Evolutionary conservation across 2,888 invertebrate genomes (phyloP), one percentile per base, ranked within the genome.

Genomic region (Brachyptera putata): DNA sequence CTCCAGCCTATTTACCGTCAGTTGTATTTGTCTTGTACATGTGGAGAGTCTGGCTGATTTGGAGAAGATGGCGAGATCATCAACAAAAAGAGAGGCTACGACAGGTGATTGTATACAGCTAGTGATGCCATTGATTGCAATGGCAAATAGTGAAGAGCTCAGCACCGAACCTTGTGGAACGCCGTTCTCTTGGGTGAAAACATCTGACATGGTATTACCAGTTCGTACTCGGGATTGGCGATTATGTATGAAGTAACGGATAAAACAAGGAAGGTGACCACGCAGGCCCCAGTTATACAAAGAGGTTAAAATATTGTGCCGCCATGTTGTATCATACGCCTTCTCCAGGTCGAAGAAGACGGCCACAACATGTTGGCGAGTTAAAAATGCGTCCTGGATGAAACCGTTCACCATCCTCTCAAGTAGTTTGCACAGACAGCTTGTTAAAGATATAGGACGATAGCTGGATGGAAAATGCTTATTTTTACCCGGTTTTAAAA

Each of bases 381-480:
- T 58, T 4, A 65, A 26, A 55, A 68, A 67, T 13, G 59, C 66
- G n/a, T 64, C 58, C 16, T 65, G 39, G 25, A 67, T 59, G n/a
- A 39, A 39, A 39, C 11, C 4, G 41, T 66, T 67, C 4, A 69
- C 61, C 64, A 68, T 66, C 37, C 61, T 34, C 50, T 67, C 67
- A 63, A 68, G 60, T 0, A 65, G 53, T 57, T 69, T 69, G 26
- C 67, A 67, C 2, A 68, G 48, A 50, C 67, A 68, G 43, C 66
- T 67, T 7, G 68, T 67, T 14, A 69, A 58, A 22, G 67, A 65
- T 11, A 69, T 68, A 7, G 68, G 67, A 11, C 67, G 49, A 46
- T 69, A 69, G 18, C 30, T 41, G 16, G 18, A 18, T 21, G 48
- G 25, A 22, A 48, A 34, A 1, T 13, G 21, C 36, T 30, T 43